Conservation (phyloP, 1,140 invertebrate species). For the Pentalonia nigronervosa region DNA sequence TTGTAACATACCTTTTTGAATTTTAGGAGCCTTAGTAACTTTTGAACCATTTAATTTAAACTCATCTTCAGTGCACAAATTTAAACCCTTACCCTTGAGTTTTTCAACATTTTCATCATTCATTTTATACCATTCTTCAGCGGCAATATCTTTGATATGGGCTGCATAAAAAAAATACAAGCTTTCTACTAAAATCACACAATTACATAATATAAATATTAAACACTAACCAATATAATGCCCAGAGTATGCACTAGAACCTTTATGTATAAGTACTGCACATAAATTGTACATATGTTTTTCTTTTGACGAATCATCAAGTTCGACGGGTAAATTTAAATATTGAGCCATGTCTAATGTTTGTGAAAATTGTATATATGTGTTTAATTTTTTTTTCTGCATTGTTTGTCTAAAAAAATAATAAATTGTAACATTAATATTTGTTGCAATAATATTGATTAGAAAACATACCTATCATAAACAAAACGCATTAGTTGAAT, state of each 20-base stretch:
- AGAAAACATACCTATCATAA: constrained; percentile 69
- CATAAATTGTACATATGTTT: constrained; percentile 70
- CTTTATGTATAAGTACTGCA: constrained; percentile 75
- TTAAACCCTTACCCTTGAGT: constrained; percentile 68
- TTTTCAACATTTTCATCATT: constrained; percentile 76
- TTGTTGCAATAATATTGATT: not conserved
- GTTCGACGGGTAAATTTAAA: constrained; percentile 21
- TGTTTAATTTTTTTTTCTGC: constrained; percentile 75
- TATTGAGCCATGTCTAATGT: constrained; percentile 72
- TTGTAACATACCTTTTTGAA: constrained; percentile 66
- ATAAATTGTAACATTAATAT: not conserved
- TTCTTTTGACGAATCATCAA: constrained; percentile 64
- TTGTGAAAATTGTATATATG: constrained; percentile 73
- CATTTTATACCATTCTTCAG: constrained; percentile 73
- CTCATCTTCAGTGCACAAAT: constrained; percentile 67
- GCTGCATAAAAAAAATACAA: constrained; percentile 63
- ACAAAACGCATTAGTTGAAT: constrained; percentile 75
- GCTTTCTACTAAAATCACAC: too few species aligned
- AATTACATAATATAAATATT: not conserved
- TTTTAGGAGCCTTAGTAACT: constrained; percentile 64
- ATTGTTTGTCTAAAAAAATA: constrained; percentile 68
- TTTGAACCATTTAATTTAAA: constrained; percentile 65
- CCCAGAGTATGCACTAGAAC: constrained; percentile 74
- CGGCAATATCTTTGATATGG: constrained; percentile 69
- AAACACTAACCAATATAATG: constrained; percentile 72